phyloP scores from a whole-genome alignment of 2,888 invertebrate genomes.

The Phoronis australis region DNA sequence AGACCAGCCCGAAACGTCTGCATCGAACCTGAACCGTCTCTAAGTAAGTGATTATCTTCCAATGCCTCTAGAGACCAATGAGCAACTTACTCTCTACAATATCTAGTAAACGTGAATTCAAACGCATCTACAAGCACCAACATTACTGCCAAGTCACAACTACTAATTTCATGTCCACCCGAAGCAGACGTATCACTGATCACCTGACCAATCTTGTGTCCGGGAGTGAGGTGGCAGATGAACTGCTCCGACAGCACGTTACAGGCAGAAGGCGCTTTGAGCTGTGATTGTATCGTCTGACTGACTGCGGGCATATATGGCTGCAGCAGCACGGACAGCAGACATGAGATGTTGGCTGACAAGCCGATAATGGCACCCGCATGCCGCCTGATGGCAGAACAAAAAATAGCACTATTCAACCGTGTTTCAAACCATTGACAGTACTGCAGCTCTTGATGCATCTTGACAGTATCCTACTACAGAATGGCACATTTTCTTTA shows the following conservation, averaged over 20 bases:
- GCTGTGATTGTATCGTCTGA: constrained; percentile 65
- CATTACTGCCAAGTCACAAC: not conserved
- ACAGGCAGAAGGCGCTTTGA: constrained; percentile 60
- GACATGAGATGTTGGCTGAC: constrained; percentile 72
- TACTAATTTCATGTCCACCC: not conserved
- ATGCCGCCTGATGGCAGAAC: constrained; percentile 52
- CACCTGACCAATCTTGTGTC: constrained; percentile 76
- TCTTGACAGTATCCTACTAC: no score
- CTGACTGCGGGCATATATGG: constrained; percentile 88
- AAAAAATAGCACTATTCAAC: no score
- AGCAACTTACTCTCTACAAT: not conserved
- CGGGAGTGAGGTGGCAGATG: constrained; percentile 63
- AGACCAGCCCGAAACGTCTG: no score
- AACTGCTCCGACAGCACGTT: constrained; percentile 44
- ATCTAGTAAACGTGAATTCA: not conserved
- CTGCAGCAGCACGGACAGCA: constrained; percentile 74
- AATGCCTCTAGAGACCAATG: no score
- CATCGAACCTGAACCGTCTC: no score
- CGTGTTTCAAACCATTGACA: no score
- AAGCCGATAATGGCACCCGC: constrained; percentile 83
- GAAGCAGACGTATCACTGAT: no score
- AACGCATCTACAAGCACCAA: not conserved
- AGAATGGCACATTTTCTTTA: no score
- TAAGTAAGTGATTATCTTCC: no score
- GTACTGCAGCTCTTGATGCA: no score